Evolutionary conservation across 2,888 invertebrate genomes (phyloP).

Genomic region (Disparrhopalites patrizii): DNA sequence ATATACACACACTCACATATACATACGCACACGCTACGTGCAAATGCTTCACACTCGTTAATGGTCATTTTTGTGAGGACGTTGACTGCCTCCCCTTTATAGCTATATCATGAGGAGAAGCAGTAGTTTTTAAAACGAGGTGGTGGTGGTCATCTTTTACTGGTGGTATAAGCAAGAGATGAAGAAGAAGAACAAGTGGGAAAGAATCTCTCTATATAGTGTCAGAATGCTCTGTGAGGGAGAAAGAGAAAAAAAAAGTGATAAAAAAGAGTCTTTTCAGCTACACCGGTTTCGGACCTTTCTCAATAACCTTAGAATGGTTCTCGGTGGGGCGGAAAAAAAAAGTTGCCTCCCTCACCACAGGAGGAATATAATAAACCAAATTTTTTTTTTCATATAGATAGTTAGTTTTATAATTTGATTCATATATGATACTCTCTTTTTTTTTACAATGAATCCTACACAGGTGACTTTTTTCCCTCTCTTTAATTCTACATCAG

Average conservation of each 20-base stretch:
- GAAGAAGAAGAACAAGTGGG: neutral
- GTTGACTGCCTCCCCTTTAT: constrained; percentile 10
- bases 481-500: too few species aligned
- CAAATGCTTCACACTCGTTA: constrained; percentile 13
- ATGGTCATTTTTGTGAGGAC: constrained; percentile 27
- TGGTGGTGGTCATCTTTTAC: neutral
- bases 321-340: neutral
- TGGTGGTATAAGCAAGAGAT: neutral
- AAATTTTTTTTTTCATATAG: too few species aligned
- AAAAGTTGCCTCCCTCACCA: neutral
- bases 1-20: neutral
- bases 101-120: neutral
- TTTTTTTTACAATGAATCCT: too few species aligned
- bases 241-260: neutral
- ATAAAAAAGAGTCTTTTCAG: constrained; percentile 11
- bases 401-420: too few species aligned
- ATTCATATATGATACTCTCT: too few species aligned
- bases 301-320: constrained; percentile 32
- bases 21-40: neutral
- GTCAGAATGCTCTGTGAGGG: neutral
- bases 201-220: constrained; percentile 6
- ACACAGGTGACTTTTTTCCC: too few species aligned
- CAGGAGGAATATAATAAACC: too few species aligned
- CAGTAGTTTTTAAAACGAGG: neutral
- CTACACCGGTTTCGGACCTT: constrained; percentile 34